Conservation (phyloP, 2,797 vertebrate species). For the Rhinogobio ventralis region DNA sequence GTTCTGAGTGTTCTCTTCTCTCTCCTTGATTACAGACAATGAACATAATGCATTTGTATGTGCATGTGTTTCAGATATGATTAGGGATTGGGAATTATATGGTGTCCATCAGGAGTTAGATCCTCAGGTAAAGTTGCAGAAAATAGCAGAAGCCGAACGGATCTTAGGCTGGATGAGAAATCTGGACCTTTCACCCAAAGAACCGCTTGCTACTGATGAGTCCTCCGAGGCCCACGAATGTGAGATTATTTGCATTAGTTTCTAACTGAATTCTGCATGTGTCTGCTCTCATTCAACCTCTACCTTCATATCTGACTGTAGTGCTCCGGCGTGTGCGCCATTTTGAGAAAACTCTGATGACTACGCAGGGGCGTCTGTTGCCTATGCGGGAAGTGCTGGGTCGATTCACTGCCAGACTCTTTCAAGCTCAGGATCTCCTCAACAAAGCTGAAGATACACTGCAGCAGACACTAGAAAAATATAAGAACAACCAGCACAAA, state of each 20-base stretch:
- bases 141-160: constrained; percentile 73
- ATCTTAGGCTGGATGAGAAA: constrained; percentile 84
- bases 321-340: constrained; percentile 76
- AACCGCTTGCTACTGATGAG: constrained; percentile 81
- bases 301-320: constrained; percentile 42
- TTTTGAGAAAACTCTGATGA: constrained; percentile 82
- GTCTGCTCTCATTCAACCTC: constrained; percentile 43
- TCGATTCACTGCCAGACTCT: constrained; percentile 78
- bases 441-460: constrained; percentile 74
- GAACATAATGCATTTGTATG: not conserved
- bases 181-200: constrained; percentile 78
- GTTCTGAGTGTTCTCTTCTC: not conserved
- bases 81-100: constrained; percentile 88
- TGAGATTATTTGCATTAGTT: constrained; percentile 71
- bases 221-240: constrained; percentile 81
- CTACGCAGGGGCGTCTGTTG: constrained; percentile 78
- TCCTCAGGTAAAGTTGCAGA: constrained; percentile 79
- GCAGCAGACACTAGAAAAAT: constrained; percentile 77
- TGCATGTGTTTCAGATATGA: constrained; percentile 81
- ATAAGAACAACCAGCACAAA: constrained; percentile 78
- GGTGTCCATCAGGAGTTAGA: constrained; percentile 84
- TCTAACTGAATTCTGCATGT: not conserved
- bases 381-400: constrained; percentile 81
- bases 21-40: not conserved
- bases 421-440: constrained; percentile 79